Percentiles rank a stretch among this genome's conserved stretches.
These are phyloP conservation scores for Herpetotheres cachinnans DNA, from an alignment of 2,113 vertebrate species.

Conservation along the genomic window DNA sequence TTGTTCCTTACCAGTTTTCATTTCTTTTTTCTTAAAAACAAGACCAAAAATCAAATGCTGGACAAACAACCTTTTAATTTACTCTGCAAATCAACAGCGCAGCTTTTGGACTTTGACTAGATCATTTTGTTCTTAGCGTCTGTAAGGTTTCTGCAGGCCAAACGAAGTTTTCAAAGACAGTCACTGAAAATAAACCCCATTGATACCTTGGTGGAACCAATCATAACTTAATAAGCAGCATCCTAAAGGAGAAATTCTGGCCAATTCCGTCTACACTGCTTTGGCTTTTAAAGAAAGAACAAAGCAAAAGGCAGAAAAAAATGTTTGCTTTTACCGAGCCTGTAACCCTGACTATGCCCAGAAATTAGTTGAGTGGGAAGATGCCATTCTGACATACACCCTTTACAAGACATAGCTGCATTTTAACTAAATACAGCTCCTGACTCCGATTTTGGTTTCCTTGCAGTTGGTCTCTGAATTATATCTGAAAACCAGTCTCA, in stretches of 20 bases:
- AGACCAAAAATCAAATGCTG: neutral
- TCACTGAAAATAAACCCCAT: neutral
- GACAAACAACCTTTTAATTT: neutral
- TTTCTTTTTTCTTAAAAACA: neutral
- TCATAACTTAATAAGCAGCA: neutral
- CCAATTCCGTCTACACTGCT: neutral
- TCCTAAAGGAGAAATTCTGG: neutral
- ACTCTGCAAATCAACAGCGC: neutral
- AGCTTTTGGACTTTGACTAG: neutral
- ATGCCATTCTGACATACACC: neutral
- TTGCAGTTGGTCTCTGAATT: neutral
- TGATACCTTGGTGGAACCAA: neutral
- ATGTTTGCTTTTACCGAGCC: neutral
- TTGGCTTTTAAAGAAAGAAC: neutral
- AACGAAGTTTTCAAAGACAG: neutral
- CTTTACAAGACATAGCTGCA: neutral
- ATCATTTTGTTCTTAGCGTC: neutral
- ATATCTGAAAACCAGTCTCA: constrained; percentile 20
- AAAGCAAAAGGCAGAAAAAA: neutral
- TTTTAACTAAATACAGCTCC: neutral
- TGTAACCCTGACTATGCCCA: neutral
- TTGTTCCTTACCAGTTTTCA: neutral
- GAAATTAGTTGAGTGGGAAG: neutral
- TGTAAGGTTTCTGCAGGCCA: neutral
- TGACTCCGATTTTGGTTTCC: neutral